A percentile compares a stretch with the other conserved stretches of the same genome.
Evolutionary conservation across 2,113 vertebrate species (phyloP).

Genomic region (Laticauda laticaudata): DNA sequence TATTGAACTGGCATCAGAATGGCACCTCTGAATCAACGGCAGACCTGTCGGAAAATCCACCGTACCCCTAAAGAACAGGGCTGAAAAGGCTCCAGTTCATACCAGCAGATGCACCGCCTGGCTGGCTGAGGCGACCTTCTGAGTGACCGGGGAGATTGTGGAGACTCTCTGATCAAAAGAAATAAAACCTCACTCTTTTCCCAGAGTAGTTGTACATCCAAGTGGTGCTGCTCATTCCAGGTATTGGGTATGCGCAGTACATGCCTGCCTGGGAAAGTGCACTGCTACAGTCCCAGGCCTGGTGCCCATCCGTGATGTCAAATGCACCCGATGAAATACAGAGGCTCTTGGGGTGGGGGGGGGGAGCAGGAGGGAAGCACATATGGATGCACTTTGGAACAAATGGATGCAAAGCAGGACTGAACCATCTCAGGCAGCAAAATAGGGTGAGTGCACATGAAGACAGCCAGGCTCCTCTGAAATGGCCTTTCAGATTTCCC

Average conservation of each 20-base stretch:
- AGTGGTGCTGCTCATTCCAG: constrained; percentile 94
- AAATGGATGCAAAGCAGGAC: constrained; percentile 97
- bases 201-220: constrained; percentile 99
- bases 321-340: constrained; percentile 78
- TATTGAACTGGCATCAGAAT: background rate
- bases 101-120: background rate
- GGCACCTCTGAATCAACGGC: background rate
- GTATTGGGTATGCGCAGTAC: constrained; percentile 96
- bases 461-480: constrained; percentile 50
- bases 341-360: constrained; percentile 72
- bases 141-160: constrained; percentile 43
- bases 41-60: background rate
- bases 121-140: constrained; percentile 26
- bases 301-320: constrained; percentile 79
- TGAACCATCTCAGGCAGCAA: constrained; percentile 78
- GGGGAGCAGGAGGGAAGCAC: constrained; percentile 71
- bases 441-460: constrained; percentile 64
- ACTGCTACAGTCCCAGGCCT: constrained; percentile 67
- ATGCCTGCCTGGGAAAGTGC: constrained; percentile 76
- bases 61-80: background rate
- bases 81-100: background rate
- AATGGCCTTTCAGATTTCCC: constrained; percentile 51
- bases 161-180: constrained; percentile 65
- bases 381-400: constrained; percentile 89
- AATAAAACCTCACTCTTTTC: constrained; percentile 88